phyloP scores from a whole-genome alignment of 2,797 vertebrate species.

The Bradypodion ventrale region DNA sequence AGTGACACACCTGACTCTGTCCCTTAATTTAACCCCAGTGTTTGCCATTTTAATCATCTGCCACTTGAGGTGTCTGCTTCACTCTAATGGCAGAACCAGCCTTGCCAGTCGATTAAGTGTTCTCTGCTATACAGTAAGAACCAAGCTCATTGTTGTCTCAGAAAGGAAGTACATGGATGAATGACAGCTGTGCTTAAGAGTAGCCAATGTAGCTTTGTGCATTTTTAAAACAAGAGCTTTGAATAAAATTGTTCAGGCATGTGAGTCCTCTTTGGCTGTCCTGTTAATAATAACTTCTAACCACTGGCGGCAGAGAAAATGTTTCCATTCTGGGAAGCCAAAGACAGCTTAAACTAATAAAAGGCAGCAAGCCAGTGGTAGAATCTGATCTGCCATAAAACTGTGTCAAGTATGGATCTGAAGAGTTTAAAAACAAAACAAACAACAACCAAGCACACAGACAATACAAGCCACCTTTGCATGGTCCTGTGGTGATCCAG shows the following conservation, averaged over 20 bases:
- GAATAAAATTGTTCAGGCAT: constrained; percentile 42
- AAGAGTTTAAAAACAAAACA: constrained; percentile 51
- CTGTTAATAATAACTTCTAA: constrained; percentile 51
- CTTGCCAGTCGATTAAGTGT: background rate
- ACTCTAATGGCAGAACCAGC: background rate
- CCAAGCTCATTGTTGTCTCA: background rate
- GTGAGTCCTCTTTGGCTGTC: background rate
- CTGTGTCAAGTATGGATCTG: constrained; percentile 43
- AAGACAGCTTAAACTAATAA: constrained; percentile 60
- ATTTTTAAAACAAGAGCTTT: constrained; percentile 46
- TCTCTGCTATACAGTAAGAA: background rate
- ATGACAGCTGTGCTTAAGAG: constrained; percentile 29
- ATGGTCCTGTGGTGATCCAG: constrained; percentile 17
- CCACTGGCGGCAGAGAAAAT: constrained; percentile 1
- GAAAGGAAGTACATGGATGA: constrained; percentile 28
- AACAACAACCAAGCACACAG: constrained; percentile 8
- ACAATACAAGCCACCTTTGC: constrained; percentile 26
- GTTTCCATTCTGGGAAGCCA: constrained; percentile 60
- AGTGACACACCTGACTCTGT: background rate
- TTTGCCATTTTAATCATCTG: background rate
- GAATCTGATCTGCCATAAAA: constrained; percentile 57
- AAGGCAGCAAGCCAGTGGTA: constrained; percentile 52
- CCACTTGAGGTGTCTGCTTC: background rate
- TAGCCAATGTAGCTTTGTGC: constrained; percentile 20
- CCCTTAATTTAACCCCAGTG: no score